Evolutionary conservation across 2,888 invertebrate species (phyloP), one percentile per base, ranked within the genome.

Genomic region (Ferdinandea cuprea): DNA sequence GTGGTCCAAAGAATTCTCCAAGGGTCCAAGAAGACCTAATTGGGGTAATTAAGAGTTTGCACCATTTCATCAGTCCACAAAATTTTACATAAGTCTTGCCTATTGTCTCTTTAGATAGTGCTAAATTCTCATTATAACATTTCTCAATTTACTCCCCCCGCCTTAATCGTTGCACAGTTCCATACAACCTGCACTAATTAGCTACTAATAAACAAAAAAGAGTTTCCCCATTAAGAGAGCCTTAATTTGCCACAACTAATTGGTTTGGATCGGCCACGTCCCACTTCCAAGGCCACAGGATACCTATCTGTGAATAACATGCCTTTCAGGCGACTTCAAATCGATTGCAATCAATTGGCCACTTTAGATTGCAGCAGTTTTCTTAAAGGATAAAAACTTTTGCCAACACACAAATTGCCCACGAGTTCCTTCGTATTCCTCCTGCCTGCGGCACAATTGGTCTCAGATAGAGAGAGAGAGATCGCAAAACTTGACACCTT

Each of bases 401-500:
- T 15, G 15, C 15, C 7, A 13, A 7, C 21, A 17, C 17, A 40
- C 48, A 44, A 44, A 46, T 48, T 63, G 32, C 35, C 35, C 35
- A 50, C 15, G 15, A 54, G 32, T 40, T 54, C 19, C 30, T 7
- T 1, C 15, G 15, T 42, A 44, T 40, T 54, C 19, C 30, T 7
- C 2, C 13, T 52, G 42, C 19, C 30, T 13, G 2, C 40, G 40
- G 13, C 40, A 13, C 15, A 40, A 40, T n/a, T 40, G 40, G 15
- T 40, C n/a, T 17, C 50, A 15, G 15, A 17, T 7, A 30, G 30
- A 9, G 17, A 44, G 32, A 32, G 4, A 44, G 44, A 44, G 17
- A 35, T 44, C 5, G 46, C 37, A 58, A 48, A 58, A 58, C 58
- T 37, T 58, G 69, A 69, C 69, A 69, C 40, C 59, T 42, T 59